phyloP scores from a whole-genome alignment of 2,797 vertebrate species.

The Mormyrus proboscirostris region DNA sequence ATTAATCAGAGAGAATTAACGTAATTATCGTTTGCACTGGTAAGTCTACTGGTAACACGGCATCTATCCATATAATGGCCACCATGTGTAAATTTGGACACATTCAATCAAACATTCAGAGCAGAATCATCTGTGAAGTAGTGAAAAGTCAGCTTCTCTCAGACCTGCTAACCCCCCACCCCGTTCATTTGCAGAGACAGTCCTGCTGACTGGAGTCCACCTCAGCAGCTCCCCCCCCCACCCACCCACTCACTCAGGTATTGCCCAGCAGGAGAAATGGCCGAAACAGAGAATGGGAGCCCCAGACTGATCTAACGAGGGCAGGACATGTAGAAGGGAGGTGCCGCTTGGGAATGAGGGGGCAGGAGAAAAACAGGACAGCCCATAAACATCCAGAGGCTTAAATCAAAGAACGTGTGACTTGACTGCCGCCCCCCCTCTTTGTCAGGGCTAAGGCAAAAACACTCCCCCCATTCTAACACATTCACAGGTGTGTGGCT shows the following conservation, averaged over 20 bases:
- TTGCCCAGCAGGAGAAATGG: not conserved
- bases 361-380: not conserved
- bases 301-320: not conserved
- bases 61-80: not conserved
- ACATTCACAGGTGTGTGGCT: not conserved
- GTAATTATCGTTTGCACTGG: not conserved
- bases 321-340: not conserved
- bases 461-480: not conserved
- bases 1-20: not conserved
- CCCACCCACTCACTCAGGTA: too few species aligned
- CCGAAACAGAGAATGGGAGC: not conserved
- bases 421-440: not conserved
- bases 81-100: not conserved
- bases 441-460: not conserved
- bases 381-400: not conserved
- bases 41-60: not conserved
- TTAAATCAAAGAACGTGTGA: not conserved
- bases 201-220: not conserved
- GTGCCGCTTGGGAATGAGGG: not conserved
- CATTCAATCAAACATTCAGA: not conserved
- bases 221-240: not conserved
- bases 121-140: not conserved
- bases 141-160: not conserved
- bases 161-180: not conserved
- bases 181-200: not conserved